phyloP scores from a whole-genome alignment of 2,888 invertebrate species.

The Spodoptera picta region DNA sequence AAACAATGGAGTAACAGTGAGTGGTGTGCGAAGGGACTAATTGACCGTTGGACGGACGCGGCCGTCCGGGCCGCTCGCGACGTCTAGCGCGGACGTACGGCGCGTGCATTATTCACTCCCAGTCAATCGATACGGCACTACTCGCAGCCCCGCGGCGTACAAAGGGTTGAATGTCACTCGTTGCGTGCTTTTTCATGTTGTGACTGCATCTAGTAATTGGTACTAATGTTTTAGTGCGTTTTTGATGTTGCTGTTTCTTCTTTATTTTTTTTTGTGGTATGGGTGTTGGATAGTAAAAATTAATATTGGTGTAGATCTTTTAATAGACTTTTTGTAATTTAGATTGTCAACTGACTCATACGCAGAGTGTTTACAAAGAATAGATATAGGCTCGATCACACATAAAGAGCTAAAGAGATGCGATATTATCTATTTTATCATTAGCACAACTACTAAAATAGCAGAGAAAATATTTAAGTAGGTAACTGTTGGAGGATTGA shows the following conservation, averaged over 20 bases:
- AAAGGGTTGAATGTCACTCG: slow-evolving; percentile 39
- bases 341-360: too few relatives aligned
- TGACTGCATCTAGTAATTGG: slow-evolving; percentile 6
- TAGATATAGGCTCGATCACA: too few relatives aligned
- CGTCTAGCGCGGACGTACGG: slow-evolving; percentile 28
- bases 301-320: too few relatives aligned
- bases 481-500: too few relatives aligned
- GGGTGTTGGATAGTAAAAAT: too few relatives aligned
- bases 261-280: too few relatives aligned
- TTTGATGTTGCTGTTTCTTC: slow-evolving; percentile 2
- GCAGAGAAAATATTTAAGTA: too few relatives aligned
- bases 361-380: too few relatives aligned
- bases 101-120: slow-evolving; percentile 56
- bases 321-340: too few relatives aligned
- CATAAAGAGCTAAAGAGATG: too few relatives aligned
- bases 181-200: slow-evolving; percentile 35
- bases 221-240: slow-evolving; percentile 6
- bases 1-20: slow-evolving; percentile 47
- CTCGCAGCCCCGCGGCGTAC: slow-evolving; percentile 25
- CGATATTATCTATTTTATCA: too few relatives aligned
- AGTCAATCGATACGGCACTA: slow-evolving; percentile 52
- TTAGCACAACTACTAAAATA: too few relatives aligned
- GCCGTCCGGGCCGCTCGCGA: slow-evolving; percentile 14
- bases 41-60: slow-evolving; percentile 54
- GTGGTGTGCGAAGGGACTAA: slow-evolving; percentile 50